These are phyloP conservation scores for Margarornis squamiger DNA, from an alignment of 2,797 vertebrate genomes.

Conservation along the genomic window DNA sequence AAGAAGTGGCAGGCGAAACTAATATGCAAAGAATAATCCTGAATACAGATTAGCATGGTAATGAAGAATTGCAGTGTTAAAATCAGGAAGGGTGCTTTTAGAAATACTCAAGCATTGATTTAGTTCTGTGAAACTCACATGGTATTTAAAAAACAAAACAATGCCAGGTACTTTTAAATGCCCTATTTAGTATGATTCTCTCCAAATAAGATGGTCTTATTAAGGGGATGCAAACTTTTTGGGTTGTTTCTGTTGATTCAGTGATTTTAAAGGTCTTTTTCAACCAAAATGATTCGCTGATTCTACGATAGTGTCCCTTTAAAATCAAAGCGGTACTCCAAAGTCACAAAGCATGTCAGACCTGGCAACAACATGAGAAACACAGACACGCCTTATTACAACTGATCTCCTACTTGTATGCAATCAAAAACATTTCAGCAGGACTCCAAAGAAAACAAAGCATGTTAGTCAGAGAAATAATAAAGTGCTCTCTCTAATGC, in stretches of 20 bases:
- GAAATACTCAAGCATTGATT: background rate
- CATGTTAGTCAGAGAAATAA: slow-evolving; percentile 40
- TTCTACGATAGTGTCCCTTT: background rate
- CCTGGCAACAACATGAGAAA: background rate
- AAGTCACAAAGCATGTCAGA: background rate
- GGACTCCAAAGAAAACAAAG: slow-evolving; percentile 34
- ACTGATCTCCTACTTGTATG: slow-evolving; percentile 8
- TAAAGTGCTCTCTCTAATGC: slow-evolving; percentile 32
- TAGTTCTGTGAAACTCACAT: background rate
- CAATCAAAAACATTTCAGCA: slow-evolving; percentile 12
- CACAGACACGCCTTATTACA: slow-evolving; percentile 7
- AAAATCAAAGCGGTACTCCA: background rate
- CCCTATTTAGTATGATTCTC: background rate
- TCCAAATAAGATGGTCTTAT: background rate
- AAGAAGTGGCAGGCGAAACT: background rate
- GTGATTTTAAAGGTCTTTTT: background rate
- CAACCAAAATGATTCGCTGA: background rate
- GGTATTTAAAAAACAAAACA: background rate
- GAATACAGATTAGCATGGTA: background rate
- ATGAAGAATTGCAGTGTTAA: background rate
- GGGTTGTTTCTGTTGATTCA: background rate
- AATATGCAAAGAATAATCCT: background rate
- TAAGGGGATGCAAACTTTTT: background rate
- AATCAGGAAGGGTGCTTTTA: background rate
- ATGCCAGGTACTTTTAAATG: background rate